Evolutionary conservation across 1,140 invertebrate species (phyloP).

Genomic region (Hylaeus volcanicus): DNA sequence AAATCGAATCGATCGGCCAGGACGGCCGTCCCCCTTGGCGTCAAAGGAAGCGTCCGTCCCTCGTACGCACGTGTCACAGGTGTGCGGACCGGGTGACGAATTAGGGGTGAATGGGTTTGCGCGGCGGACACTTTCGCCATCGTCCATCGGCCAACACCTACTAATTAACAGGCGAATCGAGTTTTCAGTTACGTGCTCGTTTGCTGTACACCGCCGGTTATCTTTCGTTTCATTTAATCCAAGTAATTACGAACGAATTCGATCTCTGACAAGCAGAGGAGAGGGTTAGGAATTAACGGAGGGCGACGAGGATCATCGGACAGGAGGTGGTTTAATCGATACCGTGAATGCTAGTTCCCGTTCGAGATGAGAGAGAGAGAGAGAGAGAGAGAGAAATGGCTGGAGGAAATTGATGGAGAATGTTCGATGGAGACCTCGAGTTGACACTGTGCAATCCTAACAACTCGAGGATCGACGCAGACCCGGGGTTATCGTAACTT

Average conservation of each 20-base stretch:
- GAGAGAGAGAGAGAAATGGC: no score
- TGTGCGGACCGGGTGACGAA: conserved; percentile 14
- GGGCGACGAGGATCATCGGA: conserved; percentile 1
- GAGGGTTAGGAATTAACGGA: conserved; percentile 41
- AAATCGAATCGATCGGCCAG: conserved; percentile 17
- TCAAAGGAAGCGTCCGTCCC: conserved; percentile 19
- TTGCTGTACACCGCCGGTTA: conserved; percentile 10
- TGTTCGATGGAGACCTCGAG: no score
- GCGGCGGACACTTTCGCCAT: conserved; percentile 16
- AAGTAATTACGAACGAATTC: conserved; percentile 50
- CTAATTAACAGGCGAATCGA: conserved; percentile 47
- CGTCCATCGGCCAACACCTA: background rate
- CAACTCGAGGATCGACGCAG: no score
- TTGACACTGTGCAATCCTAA: no score
- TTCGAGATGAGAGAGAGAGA: background rate
- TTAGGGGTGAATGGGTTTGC: conserved; percentile 8
- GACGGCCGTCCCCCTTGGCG: background rate
- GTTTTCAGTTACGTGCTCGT: conserved; percentile 45
- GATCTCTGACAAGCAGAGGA: background rate
- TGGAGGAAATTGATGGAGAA: background rate
- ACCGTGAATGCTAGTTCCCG: background rate
- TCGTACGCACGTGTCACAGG: conserved; percentile 10
- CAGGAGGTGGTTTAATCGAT: conserved; percentile 34
- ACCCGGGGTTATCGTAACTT: no score
- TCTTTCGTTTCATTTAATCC: conserved; percentile 48